phyloP scores from a whole-genome alignment of 1,140 invertebrate species.

The Sycophila sp. region DNA sequence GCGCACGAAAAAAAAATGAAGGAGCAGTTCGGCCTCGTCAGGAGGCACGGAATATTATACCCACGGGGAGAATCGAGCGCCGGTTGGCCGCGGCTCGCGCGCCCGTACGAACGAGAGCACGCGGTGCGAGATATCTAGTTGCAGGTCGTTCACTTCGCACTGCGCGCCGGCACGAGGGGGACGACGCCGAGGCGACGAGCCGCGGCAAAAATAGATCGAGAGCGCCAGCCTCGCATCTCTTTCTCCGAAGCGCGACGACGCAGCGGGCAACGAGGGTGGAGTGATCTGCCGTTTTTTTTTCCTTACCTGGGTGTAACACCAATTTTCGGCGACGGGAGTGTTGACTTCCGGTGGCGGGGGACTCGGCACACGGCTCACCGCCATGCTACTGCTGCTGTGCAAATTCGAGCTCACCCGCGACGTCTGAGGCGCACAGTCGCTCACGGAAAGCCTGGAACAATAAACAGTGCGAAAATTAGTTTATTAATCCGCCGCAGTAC shows the following conservation, averaged over 20 bases:
- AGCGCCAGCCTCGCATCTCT: too few relatives aligned
- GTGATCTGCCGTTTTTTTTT: too few relatives aligned
- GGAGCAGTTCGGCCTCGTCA: too few relatives aligned
- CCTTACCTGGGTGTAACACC: constrained; percentile 94
- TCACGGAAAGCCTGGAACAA: constrained; percentile 80
- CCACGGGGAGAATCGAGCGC: too few relatives aligned
- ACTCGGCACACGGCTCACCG: constrained; percentile 89
- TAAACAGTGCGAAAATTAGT: constrained; percentile 32
- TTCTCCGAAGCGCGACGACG: too few relatives aligned
- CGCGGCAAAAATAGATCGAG: constrained; percentile 62
- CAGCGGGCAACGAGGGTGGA: too few relatives aligned
- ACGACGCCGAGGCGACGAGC: constrained; percentile 61
- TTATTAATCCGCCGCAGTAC: constrained; percentile 21
- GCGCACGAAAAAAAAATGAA: too few relatives aligned
- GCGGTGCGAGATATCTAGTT: constrained; percentile 61
- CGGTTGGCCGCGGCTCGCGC: too few relatives aligned
- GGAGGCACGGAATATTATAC: too few relatives aligned
- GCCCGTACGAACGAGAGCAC: too few relatives aligned
- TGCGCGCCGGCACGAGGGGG: too few relatives aligned
- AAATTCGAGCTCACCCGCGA: constrained; percentile 83
- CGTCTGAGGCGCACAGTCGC: constrained; percentile 86
- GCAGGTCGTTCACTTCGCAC: constrained; percentile 64
- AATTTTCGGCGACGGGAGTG: constrained; percentile 94
- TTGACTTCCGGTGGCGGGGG: constrained; percentile 90
- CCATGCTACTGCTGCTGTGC: constrained; percentile 82